Evolutionary conservation across 2,888 invertebrate species (phyloP).

Genomic region (Napeogenes inachia): DNA sequence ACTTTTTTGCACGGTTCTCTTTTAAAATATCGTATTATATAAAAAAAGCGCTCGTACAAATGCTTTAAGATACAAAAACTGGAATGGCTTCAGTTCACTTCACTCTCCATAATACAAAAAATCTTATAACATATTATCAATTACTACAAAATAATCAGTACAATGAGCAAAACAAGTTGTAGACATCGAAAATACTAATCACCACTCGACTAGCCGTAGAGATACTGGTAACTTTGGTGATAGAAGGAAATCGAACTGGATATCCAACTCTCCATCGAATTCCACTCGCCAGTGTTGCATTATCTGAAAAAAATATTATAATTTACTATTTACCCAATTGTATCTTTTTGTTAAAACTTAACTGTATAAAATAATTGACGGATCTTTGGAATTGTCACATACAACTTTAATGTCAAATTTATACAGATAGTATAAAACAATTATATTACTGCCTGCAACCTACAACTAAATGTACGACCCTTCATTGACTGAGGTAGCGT

Average conservation of each 20-base stretch:
- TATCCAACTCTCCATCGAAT: constrained; percentile 81
- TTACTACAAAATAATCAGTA: constrained; percentile 29
- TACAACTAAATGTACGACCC: too few relatives aligned
- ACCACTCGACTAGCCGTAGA: constrained; percentile 81
- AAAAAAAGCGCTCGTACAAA: neutral
- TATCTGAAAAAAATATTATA: constrained; percentile 73
- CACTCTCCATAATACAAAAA: constrained; percentile 19
- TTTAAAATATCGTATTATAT: too few relatives aligned
- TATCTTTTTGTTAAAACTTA: too few relatives aligned
- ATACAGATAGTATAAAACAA: too few relatives aligned
- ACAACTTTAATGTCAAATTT: too few relatives aligned
- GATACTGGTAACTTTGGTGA: constrained; percentile 86
- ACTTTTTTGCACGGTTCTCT: too few relatives aligned
- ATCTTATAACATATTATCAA: constrained; percentile 27
- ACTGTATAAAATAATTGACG: too few relatives aligned
- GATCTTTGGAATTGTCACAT: too few relatives aligned
- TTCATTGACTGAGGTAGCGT: too few relatives aligned
- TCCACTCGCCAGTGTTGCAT: constrained; percentile 83
- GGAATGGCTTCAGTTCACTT: neutral
- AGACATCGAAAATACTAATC: constrained; percentile 27
- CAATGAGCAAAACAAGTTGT: constrained; percentile 16
- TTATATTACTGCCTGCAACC: too few relatives aligned
- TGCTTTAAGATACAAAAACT: constrained; percentile 10
- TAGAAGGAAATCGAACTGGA: constrained; percentile 89
- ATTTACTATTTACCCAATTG: too few relatives aligned